These are phyloP conservation scores for Desmodus rotundus DNA, from an alignment of 2,113 vertebrate genomes.

Conservation along the genomic window DNA sequence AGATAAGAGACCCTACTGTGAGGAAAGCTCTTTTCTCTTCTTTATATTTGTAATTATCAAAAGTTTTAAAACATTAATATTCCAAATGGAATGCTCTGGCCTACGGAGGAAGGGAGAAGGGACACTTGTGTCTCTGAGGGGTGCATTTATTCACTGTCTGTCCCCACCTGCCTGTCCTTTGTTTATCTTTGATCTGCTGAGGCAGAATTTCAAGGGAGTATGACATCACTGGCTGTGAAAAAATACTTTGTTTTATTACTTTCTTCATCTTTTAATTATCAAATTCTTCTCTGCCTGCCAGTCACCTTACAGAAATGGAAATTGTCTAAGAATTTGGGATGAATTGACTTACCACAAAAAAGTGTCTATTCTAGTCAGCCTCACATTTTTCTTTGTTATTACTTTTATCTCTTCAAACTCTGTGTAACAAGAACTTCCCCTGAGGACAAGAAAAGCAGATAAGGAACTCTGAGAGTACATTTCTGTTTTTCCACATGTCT, in stretches of 20 bases:
- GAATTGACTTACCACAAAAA: background rate
- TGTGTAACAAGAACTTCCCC: background rate
- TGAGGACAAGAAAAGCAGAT: background rate
- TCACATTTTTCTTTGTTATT: slow-evolving; percentile 6
- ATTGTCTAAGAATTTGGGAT: background rate
- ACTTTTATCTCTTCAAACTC: slow-evolving; percentile 12
- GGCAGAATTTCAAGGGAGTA: background rate
- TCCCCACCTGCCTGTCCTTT: background rate
- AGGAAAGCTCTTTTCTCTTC: slow-evolving; percentile 70
- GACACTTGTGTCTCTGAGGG: background rate
- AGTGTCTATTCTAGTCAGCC: background rate
- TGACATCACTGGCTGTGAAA: background rate
- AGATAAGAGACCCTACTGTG: slow-evolving; percentile 74
- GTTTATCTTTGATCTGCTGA: slow-evolving; percentile 20
- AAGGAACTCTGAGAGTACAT: background rate
- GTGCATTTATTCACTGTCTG: background rate
- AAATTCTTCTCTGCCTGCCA: background rate
- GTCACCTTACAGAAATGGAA: background rate
- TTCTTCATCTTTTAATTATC: slow-evolving; percentile 10
- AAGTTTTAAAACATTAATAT: slow-evolving; percentile 66
- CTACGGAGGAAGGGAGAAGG: background rate
- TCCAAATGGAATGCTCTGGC: slow-evolving; percentile 42
- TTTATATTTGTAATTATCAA: slow-evolving; percentile 64
- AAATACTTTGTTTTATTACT: background rate
- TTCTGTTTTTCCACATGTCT: slow-evolving; percentile 20